phyloP scores from a whole-genome alignment of 2,113 vertebrate genomes.

The Heteronetta atricapilla region DNA sequence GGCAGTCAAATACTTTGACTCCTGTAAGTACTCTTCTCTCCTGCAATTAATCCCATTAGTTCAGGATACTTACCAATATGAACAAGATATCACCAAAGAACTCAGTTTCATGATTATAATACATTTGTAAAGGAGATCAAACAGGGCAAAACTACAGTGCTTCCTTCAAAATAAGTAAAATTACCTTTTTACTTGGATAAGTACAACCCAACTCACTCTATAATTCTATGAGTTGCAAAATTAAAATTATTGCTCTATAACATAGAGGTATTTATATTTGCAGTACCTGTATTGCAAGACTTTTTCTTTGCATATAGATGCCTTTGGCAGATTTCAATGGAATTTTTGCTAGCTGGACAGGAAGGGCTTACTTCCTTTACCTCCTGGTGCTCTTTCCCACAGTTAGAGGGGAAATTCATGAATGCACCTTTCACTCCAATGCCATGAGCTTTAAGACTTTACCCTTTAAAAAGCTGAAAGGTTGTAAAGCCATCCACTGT shows the following conservation, averaged over 20 bases:
- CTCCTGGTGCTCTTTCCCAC: not conserved
- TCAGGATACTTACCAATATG: not conserved
- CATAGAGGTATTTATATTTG: fast-evolving
- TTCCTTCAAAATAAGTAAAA: not conserved
- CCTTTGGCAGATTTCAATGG: not conserved
- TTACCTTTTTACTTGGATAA: not conserved
- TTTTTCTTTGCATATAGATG: not conserved
- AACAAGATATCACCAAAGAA: not conserved
- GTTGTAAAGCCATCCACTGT: not conserved
- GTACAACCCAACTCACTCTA: not conserved
- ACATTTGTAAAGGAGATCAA: not conserved
- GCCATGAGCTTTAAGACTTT: not conserved
- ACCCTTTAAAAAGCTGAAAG: not conserved
- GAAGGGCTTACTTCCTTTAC: not conserved
- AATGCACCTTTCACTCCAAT: not conserved
- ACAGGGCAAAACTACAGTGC: not conserved
- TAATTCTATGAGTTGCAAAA: not conserved
- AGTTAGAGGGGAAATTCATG: not conserved
- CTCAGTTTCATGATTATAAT: not conserved
- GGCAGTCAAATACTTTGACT: not conserved
- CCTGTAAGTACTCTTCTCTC: not conserved
- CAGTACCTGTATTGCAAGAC: not conserved
- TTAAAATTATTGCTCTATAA: not conserved
- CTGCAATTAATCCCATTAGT: not conserved
- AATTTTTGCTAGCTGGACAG: not conserved